Percentiles rank a stretch among this genome's conserved stretches.
phyloP scores from a whole-genome alignment of 30 jellyfish, hydroid and myxozoan species.

The Pseudorhiza aurosa region DNA sequence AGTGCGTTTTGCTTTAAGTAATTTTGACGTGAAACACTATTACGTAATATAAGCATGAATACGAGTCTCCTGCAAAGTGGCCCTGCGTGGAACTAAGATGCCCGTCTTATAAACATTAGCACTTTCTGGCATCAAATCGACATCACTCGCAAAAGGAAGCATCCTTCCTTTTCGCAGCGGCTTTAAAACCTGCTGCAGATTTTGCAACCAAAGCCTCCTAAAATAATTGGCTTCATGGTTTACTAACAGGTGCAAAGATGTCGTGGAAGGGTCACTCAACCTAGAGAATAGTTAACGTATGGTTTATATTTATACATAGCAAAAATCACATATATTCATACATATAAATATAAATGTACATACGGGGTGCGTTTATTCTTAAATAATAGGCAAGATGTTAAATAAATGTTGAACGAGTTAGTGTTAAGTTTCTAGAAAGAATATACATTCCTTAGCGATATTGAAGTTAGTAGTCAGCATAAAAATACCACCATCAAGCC shows the following conservation, averaged over 20 bases:
- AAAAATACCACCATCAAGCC: background rate
- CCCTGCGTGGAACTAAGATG: background rate
- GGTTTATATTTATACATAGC: conserved; percentile 38
- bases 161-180: too few relatives aligned
- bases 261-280: background rate
- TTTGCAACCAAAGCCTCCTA: too few relatives aligned
- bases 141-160: too few relatives aligned
- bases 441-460: background rate
- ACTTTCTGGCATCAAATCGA: too few relatives aligned
- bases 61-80: background rate
- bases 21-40: conserved; percentile 31
- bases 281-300: conserved; percentile 9
- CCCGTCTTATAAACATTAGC: background rate
- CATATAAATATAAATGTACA: conserved; percentile 45
- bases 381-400: conserved; percentile 24
- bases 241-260: background rate
- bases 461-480: background rate
- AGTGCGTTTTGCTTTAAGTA: conserved; percentile 59
- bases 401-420: conserved; percentile 1
- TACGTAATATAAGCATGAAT: conserved; percentile 26
- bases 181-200: too few relatives aligned
- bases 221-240: background rate
- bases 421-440: background rate
- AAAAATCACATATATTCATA: conserved; percentile 11
- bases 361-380: conserved; percentile 39